phyloP scores from a whole-genome alignment of 2,113 vertebrate species.

The Phylloscopus trochilus region DNA sequence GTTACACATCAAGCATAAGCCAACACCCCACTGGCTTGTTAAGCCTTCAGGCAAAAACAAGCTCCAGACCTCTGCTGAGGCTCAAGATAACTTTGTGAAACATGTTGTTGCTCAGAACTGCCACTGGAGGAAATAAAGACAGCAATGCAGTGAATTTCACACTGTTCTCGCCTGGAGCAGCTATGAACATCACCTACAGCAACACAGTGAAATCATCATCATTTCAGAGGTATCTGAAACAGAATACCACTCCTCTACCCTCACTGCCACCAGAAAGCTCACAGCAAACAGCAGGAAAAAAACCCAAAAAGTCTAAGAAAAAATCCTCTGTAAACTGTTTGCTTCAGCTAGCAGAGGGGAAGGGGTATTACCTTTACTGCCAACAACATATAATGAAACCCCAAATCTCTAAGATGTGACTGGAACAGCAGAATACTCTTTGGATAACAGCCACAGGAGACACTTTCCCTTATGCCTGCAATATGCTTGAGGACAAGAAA shows the following conservation, averaged over 20 bases:
- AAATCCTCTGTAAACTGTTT: not conserved
- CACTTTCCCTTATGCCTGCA: not conserved
- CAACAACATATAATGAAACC: not conserved
- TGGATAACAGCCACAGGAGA: not conserved
- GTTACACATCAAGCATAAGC: not conserved
- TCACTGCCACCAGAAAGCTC: conserved; percentile 3
- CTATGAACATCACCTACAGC: not conserved
- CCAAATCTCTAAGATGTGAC: not conserved
- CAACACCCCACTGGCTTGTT: not conserved
- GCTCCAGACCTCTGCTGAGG: not conserved
- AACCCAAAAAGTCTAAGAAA: not conserved
- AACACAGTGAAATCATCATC: not conserved
- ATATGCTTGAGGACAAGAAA: not conserved
- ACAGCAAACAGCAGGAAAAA: not conserved
- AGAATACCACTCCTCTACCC: not conserved
- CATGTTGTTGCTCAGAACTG: not conserved
- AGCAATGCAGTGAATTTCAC: not conserved
- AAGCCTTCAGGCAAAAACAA: not conserved
- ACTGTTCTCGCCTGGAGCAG: not conserved
- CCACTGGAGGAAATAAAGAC: not conserved
- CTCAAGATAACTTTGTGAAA: not conserved
- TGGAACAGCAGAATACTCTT: not conserved
- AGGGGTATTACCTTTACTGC: not conserved
- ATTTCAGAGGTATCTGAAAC: not conserved
- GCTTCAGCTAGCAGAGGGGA: not conserved